Conservation (phyloP, 2,113 vertebrate species). For the Australoheros scitulus region DNA sequence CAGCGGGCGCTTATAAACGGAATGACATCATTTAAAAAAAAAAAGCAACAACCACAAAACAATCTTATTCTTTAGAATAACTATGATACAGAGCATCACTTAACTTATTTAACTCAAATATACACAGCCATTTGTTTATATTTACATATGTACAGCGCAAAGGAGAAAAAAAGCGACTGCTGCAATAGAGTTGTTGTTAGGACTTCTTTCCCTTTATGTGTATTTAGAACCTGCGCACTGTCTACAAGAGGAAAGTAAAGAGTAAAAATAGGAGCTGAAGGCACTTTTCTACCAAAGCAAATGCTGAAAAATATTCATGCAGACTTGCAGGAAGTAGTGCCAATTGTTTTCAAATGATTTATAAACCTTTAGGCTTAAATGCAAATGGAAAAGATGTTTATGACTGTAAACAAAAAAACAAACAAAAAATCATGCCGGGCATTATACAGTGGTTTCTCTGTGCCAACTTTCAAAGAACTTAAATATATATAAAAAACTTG, state of each 20-base stretch:
- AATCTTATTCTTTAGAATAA: slow-evolving; percentile 62
- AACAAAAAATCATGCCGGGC: slow-evolving; percentile 40
- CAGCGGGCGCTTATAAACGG: slow-evolving; percentile 81
- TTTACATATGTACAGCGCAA: slow-evolving; percentile 93
- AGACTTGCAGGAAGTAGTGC: slow-evolving; percentile 46
- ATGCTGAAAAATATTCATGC: slow-evolving; percentile 72
- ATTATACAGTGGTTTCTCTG: slow-evolving; percentile 37
- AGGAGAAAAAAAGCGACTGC: slow-evolving; percentile 63
- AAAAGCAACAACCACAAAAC: slow-evolving; percentile 51
- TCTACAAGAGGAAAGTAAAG: slow-evolving; percentile 12
- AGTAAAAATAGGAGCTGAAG: slow-evolving; percentile 80
- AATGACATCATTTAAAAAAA: slow-evolving; percentile 83
- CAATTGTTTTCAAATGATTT: slow-evolving; percentile 16
- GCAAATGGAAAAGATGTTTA: slow-evolving; percentile 41
- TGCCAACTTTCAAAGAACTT: slow-evolving; percentile 14
- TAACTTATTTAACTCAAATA: slow-evolving; percentile 98
- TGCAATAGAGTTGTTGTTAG: slow-evolving; percentile 37
- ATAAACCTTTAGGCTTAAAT: slow-evolving; percentile 11
- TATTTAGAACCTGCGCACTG: slow-evolving; percentile 58
- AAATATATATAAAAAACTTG: slow-evolving; percentile 23
- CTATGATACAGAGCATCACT: slow-evolving; percentile 81
- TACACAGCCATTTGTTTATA: slow-evolving; percentile 94
- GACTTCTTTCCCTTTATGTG: slow-evolving; percentile 65
- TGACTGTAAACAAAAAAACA: slow-evolving; percentile 66
- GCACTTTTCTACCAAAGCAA: slow-evolving; percentile 87